Conservation (phyloP, 1,140 invertebrate genomes). For the Ostrea edulis region DNA sequence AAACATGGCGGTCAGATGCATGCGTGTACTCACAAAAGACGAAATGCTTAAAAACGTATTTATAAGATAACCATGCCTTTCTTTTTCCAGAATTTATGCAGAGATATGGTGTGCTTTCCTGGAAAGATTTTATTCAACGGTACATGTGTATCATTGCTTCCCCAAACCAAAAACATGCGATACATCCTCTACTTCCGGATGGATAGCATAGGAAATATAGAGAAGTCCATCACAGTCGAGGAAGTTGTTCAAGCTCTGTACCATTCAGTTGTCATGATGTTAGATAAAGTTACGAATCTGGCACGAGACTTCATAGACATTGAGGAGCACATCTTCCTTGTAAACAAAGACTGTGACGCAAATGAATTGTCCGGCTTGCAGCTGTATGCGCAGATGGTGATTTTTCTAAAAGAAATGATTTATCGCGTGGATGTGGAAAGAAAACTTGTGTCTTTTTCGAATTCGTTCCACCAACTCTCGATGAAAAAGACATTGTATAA, state of each 20-base stretch:
- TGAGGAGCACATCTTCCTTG: neutral
- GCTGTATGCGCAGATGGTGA: neutral
- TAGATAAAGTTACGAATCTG: neutral
- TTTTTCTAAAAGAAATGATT: neutral
- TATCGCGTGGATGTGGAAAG: neutral
- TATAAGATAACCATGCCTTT: neutral
- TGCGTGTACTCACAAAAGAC: too few species aligned
- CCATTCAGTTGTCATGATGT: neutral
- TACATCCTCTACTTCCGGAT: conserved; percentile 16
- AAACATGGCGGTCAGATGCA: too few species aligned
- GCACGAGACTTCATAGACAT: neutral
- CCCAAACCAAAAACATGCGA: conserved; percentile 29
- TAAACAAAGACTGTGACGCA: neutral
- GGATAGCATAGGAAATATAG: neutral
- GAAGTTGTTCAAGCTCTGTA: neutral
- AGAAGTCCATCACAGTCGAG: neutral
- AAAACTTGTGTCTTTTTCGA: neutral
- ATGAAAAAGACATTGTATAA: neutral
- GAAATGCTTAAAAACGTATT: too few species aligned
- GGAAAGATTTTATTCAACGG: conserved; percentile 26
- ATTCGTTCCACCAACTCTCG: neutral
- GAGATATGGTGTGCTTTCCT: conserved; percentile 15
- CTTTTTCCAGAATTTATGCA: conserved; percentile 45
- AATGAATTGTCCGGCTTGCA: neutral
- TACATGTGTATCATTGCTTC: conserved; percentile 23